Evolutionary conservation across 2,888 invertebrate genomes (phyloP), one percentile per base, ranked within the genome.

Genomic region (Meteorus colon): DNA sequence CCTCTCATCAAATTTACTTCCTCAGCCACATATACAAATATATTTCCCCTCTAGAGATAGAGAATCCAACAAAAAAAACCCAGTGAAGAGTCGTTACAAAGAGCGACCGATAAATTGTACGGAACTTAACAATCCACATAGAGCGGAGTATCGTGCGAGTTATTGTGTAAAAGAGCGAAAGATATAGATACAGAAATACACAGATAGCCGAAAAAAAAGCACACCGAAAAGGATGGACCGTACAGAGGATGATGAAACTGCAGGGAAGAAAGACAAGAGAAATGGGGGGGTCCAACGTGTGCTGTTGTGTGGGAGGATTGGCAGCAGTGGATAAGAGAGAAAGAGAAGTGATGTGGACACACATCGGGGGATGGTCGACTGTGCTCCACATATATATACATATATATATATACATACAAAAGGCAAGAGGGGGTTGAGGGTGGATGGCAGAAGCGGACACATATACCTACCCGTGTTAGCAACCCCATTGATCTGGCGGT

Each of bases 401-500:
- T 24, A 24, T 24, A 24, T 24, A 24, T 24, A 24, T 24, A 24
- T 24, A 55, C n/a, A 55, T 55, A 55, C 19, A 19, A 19, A 55
- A 19, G 8, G n/a, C 4, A 19, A 34, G 51, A 67, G 16, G 60
- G n/a, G 37, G 29, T 62, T 51, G 66, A 63, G 37, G 31, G 51
- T 72, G 68, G 72, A 67, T 59, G 71, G 66, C 59, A 75, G 27
- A 55, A 48, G 75, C 55, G 75, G 84, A 84, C 85, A 86, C 84
- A 85, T 84, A 86, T 86, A 87, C 85, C 85, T 85, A 88, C 85
- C 78, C 86, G 88, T 88, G 89, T 89, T 88, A 89, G 89, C 88
- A 88, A 87, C 87, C 88, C 88, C 89, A 88, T 89, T 89, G 89
- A 89, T 89, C 89, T 88, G 89, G 84, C 86, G 86, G 86, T 86